Base-by-base conservation (phyloP, 2,888 invertebrate species). In the Cheilosia vernalis region DNA sequence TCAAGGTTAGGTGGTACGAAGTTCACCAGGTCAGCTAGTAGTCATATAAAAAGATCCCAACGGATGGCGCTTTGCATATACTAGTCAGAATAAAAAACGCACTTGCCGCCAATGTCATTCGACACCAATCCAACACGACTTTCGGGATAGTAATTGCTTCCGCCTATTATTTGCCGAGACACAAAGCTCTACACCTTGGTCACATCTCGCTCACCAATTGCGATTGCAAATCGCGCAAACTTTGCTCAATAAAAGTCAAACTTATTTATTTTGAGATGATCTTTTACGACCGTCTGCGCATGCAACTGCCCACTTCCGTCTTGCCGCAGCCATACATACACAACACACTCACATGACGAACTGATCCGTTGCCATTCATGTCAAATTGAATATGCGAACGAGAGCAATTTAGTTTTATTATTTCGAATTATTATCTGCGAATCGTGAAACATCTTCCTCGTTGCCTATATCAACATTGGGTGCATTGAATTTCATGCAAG, bases 401-500 rank as follows among this genome's bases (percentile, higher is more conserved):
- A 47, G 42, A 21, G 9, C 21, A 21, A 66, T 72, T 51, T 21
- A 30, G 21, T 63, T 70, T 63, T 70, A 49, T 40, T 56, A 70
- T n/a, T 24, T 13, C 2, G 44, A 53, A 56, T 19, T 56, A 30
- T 33, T 51, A 61, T 53, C 42, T 21, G 72, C 24, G 49, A 51
- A 40, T 61, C 9, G 5, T 40, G 49, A 60, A 49, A 24, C 40
- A 51, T 40, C 33, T 27, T 64, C 27, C 47, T 30, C 17, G 37
- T 49, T 51, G 66, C 40, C 13, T 19, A 19, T 73, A 21, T 61
- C 63, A 58, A 64, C 42, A 6, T 5, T n/a, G 2, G 24, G 17
- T 69, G 47, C 67, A 80, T 70, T 81, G 56, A 69, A 76, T 63
- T 69, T n/a, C 69, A 67, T 76, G 64, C 69, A 70, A 70, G 37